Base-by-base conservation (phyloP, 2,113 vertebrate species). In the Tyrannus savana region DNA sequence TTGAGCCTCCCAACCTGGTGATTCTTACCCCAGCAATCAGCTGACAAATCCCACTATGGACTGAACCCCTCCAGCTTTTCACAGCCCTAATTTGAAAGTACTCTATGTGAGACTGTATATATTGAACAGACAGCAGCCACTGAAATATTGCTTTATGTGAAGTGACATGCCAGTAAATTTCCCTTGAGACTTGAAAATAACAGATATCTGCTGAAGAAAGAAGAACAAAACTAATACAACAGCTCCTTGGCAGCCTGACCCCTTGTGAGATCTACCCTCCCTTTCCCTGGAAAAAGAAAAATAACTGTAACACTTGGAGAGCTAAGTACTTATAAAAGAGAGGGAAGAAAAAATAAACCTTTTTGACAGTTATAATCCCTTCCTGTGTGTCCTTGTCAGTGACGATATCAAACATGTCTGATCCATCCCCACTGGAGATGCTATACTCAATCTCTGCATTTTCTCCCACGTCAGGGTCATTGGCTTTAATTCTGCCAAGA, bases 331-430 rank as follows among this genome's bases (percentile, higher is more conserved):
- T 92, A 95, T 93, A 92, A 94, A 95, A 97, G 69, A 92, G 86
- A 97, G 62, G 79, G 77, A 94, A 59, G 11, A 69, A 49, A 89
- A 87, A 84, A 90, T 87, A 96, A 95, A 99, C 99, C 98, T 99
- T 98, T 98, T 99, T 99, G 93, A 99, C 98, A 81, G 98, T 98
- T 97, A 99, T 98, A 90, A 99, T 98, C 79, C 99, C 99, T 97
- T 99, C 99, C 92, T 99, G 99, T 41, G 99, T 99, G 42, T 98
- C 97, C 95, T 99, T 98, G 97, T 99, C 99, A 44, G 99, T 99
- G 96, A 98, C 59, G 55, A 99, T 98, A 88, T 98, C 98, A 94
- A 99, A 99, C 86, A 97, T 96, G 62, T 99, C 98, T 55, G 99
- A 98, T 58, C 98, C 98, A 24, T 99, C 98, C 56, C 98, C 98